Conservation (phyloP, 2,797 vertebrate genomes). For the Oreortyx pictus region DNA sequence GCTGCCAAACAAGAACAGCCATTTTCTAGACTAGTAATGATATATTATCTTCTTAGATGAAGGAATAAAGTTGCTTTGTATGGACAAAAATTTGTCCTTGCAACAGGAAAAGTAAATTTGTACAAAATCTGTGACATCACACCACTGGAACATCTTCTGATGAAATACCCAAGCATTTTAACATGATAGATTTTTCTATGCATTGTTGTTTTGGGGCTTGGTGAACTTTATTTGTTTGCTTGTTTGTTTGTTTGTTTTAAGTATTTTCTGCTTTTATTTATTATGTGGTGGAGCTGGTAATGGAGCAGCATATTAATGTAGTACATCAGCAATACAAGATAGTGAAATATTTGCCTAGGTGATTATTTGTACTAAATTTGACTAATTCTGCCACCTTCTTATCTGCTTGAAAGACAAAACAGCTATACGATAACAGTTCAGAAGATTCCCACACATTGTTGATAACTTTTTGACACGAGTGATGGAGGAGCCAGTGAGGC, state of each 20-base stretch:
- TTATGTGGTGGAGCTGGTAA: not conserved
- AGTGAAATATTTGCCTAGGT: not conserved
- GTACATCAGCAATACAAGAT: not conserved
- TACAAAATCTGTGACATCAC: not conserved
- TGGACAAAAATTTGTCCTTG: not conserved
- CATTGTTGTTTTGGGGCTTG: not conserved
- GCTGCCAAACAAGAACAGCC: not conserved
- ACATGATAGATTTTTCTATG: not conserved
- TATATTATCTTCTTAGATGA: not conserved
- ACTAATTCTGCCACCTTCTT: not conserved
- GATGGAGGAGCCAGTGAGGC: not conserved
- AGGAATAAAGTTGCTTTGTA: not conserved
- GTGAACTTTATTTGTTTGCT: not conserved
- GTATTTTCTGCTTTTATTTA: not conserved
- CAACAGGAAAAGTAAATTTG: not conserved
- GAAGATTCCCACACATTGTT: not conserved
- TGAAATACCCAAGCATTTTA: not conserved
- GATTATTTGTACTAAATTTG: not conserved
- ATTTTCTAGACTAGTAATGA: not conserved
- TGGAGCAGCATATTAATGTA: not conserved
- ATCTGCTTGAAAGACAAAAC: not conserved
- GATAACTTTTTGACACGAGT: not conserved
- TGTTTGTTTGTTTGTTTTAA: not conserved
- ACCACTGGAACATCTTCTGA: not conserved
- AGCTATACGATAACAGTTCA: not conserved